Percentiles rank a stretch among this genome's conserved stretches.
Evolutionary conservation across 1,140 invertebrate genomes (phyloP).

Genomic region (Caenorhabditis brenneri): DNA sequence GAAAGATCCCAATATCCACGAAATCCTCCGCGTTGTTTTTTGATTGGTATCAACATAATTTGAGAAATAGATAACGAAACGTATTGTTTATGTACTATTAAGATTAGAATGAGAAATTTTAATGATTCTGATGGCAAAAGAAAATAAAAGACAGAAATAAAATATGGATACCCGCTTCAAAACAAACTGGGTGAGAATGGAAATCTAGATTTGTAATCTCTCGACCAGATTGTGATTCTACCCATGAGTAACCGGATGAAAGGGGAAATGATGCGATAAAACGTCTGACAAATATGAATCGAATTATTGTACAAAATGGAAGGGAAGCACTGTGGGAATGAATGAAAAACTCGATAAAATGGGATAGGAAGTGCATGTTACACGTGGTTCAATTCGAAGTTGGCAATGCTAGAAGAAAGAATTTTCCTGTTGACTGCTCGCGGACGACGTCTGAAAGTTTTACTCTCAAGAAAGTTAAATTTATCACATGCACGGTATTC

Average conservation of each 20-base stretch:
- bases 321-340: too few relatives aligned
- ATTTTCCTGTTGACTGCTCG: neutral
- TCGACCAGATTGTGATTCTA: neutral
- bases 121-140: neutral
- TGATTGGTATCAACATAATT: neutral
- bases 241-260: neutral
- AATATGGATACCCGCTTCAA: neutral
- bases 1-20: conserved; percentile 36
- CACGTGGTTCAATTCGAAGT: neutral
- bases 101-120: neutral
- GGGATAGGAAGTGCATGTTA: neutral
- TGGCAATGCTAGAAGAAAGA: neutral
- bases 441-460: neutral
- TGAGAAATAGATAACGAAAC: neutral
- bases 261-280: conserved; percentile 6
- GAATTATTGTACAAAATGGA: neutral
- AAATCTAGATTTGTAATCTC: neutral
- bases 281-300: neutral
- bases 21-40: too few relatives aligned
- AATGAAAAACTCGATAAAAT: neutral
- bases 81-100: neutral
- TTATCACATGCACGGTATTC: too few relatives aligned
- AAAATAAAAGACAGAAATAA: neutral
- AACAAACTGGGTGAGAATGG: neutral
- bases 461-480: neutral